Base-by-base conservation (phyloP, 1,140 invertebrate species). In the Trachelipus rathkii region DNA sequence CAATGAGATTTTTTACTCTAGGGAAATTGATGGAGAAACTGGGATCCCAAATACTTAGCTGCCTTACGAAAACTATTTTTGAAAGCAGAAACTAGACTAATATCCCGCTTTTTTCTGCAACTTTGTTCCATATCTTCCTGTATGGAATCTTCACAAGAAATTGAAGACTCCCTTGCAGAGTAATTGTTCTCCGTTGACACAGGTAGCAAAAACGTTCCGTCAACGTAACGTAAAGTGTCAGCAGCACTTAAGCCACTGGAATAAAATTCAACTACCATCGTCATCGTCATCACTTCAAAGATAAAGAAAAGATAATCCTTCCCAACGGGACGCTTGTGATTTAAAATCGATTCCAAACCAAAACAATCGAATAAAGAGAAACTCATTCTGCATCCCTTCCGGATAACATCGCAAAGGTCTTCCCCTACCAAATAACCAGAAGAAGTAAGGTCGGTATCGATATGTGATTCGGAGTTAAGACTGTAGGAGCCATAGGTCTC, bases 11-110 rank as follows among this genome's bases (percentile, higher is more conserved):
- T 60, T 60, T 19, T 2, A 1, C 50, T 60, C 19, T 60, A 60
- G 50, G 50, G 11, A 15, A 15, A 8, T 2, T 60, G 50, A 60
- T 6, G 33, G 19, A 60, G 15, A 45, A 66, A 45, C 75, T 50
- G 77, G 77, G n/a, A n/a, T 44, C 74, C 77, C 66, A 78, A 69
- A 44, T 78, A 78, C 50, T 78, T 81, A 21, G 67, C 76, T 44
- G 79, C 79, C 74, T 77, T 81, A 45, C 71, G 70, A 45, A 81
- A 78, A 44, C 79, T 78, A 67, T 74, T 81, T 68, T 81, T 81
- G 72, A 81, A 81, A 19, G 79, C 77, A 21, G 79, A 76, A 9
- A 81, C 77, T 60, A 60, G 8, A 60, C 50, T 60, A 3, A 60
- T 60, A 60, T 60, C 50, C 11, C 50, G 50, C 19, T 60, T 60